phyloP scores from a whole-genome alignment of 2,888 invertebrate genomes.

The Capitulum mitella region DNA sequence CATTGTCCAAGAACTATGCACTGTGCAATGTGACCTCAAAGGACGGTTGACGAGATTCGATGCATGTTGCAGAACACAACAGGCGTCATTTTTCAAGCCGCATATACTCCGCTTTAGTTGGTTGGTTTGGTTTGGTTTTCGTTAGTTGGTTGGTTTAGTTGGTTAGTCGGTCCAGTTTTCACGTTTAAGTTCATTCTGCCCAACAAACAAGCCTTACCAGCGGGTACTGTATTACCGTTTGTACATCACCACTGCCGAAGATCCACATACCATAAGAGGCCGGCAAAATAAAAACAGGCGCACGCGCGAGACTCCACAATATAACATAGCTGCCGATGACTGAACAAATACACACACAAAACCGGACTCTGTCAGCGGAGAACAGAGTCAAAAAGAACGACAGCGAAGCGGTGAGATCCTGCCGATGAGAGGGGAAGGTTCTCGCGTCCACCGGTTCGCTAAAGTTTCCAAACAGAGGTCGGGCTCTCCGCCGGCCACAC shows the following conservation, averaged over 20 bases:
- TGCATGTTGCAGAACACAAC: no score
- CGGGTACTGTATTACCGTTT: neutral
- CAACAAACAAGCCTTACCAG: no score
- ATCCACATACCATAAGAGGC: neutral
- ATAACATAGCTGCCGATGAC: slow-evolving; percentile 22
- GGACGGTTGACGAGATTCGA: no score
- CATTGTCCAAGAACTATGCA: no score
- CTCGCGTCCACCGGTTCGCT: neutral
- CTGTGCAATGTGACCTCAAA: no score
- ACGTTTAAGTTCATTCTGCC: no score
- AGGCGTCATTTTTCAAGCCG: no score
- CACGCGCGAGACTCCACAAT: neutral
- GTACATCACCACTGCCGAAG: neutral
- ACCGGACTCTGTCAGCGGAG: neutral
- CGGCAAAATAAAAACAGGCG: neutral
- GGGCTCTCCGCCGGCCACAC: neutral
- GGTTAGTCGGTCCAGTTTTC: no score
- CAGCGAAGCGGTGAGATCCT: neutral
- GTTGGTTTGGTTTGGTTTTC: no score
- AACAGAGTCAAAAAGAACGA: neutral
- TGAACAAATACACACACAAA: neutral
- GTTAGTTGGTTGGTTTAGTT: no score
- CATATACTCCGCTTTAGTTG: no score
- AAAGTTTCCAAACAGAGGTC: neutral
- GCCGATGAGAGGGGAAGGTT: neutral